Evolutionary conservation across 2,888 invertebrate species (phyloP).

Genomic region (Brenthis hecate): DNA sequence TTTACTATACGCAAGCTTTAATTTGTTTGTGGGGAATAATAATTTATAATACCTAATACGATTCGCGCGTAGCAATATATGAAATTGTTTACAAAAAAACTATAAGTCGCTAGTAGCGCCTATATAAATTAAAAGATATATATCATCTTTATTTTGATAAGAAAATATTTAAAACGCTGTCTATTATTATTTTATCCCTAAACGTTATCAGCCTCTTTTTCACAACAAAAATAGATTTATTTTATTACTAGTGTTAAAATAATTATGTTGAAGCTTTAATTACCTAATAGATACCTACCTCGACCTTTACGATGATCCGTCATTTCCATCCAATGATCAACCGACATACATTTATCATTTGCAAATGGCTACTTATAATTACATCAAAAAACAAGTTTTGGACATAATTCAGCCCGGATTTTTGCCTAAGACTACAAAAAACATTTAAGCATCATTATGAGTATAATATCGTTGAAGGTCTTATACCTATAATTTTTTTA

Average conservation of each 20-base stretch:
- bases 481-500: slow-evolving; percentile 9
- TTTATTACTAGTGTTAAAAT: no score
- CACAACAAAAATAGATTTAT: no score
- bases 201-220: no score
- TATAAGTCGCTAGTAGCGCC: slow-evolving; percentile 6
- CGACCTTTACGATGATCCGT: background rate
- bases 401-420: slow-evolving; percentile 14
- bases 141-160: background rate
- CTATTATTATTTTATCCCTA: no score
- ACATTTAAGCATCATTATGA: slow-evolving; percentile 4
- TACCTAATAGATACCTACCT: no score
- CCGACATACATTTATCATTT: background rate
- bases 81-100: slow-evolving; percentile 16
- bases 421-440: slow-evolving; percentile 17
- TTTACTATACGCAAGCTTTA: slow-evolving; percentile 13
- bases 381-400: slow-evolving; percentile 10
- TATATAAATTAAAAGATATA: slow-evolving; percentile 1
- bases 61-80: slow-evolving; percentile 16
- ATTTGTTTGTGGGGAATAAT: slow-evolving; percentile 19
- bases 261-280: no score
- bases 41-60: slow-evolving; percentile 21
- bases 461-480: slow-evolving; percentile 10
- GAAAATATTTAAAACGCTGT: no score
- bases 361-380: slow-evolving; percentile 7
- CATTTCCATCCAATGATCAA: background rate